Conservation (phyloP, 2,888 invertebrate genomes). For the Crepidodera aurea region DNA sequence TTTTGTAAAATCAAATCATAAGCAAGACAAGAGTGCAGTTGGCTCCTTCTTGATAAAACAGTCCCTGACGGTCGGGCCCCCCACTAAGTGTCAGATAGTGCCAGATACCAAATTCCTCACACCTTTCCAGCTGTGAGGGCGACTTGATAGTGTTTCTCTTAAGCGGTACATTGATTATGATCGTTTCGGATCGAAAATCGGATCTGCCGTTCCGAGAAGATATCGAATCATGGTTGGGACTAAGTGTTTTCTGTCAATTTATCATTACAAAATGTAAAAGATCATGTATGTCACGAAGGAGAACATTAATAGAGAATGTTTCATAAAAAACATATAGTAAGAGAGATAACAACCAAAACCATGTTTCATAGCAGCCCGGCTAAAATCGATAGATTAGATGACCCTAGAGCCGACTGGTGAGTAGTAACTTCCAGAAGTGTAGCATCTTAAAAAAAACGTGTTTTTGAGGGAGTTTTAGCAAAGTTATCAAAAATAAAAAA, state of each 20-base stretch:
- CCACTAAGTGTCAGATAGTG: constrained; percentile 46
- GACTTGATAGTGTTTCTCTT: constrained; percentile 33
- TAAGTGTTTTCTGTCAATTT: constrained; percentile 10
- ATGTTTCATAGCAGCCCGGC: too few species aligned
- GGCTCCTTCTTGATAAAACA: not conserved
- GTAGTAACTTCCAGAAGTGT: too few species aligned
- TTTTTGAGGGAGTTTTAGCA: too few species aligned
- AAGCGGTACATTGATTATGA: constrained; percentile 38
- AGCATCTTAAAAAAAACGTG: too few species aligned
- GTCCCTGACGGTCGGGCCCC: constrained; percentile 38
- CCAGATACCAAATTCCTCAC: constrained; percentile 47
- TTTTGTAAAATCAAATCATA: too few species aligned
- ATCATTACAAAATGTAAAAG: not conserved
- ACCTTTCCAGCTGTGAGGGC: constrained; percentile 37
- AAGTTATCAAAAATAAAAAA: too few species aligned
- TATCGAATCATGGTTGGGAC: constrained; percentile 10
- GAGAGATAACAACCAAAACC: too few species aligned
- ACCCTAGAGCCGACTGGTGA: too few species aligned
- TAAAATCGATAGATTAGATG: too few species aligned
- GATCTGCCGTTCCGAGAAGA: constrained; percentile 21
- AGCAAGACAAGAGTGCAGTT: constrained; percentile 15
- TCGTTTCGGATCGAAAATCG: constrained; percentile 15
- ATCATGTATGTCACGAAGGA: not conserved
- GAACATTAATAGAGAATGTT: too few species aligned
- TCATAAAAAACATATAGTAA: too few species aligned